phyloP scores from a whole-genome alignment of 1,140 invertebrate genomes.

The Maniola jurtina region DNA sequence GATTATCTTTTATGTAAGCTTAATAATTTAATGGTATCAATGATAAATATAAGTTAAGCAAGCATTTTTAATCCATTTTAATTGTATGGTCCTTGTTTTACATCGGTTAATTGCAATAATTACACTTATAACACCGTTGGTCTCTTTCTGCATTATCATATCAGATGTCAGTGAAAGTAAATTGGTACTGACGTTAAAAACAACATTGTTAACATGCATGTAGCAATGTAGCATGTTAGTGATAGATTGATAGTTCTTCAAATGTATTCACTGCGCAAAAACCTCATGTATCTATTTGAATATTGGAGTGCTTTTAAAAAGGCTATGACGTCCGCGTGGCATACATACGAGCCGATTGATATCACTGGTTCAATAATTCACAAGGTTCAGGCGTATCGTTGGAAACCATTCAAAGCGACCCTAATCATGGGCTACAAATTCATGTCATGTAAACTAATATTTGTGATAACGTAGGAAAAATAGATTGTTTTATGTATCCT shows the following conservation, averaged over 20 bases:
- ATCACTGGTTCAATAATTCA: slow-evolving; percentile 53
- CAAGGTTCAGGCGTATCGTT: not conserved
- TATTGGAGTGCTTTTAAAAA: slow-evolving; percentile 19
- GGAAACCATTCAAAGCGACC: not conserved
- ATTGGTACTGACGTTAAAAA: no score
- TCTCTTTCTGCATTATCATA: no score
- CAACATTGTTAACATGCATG: no score
- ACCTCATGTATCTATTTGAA: slow-evolving; percentile 29
- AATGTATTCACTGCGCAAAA: slow-evolving; percentile 14
- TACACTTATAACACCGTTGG: no score
- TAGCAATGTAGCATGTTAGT: no score
- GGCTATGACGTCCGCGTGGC: slow-evolving; percentile 36
- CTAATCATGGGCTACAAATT: not conserved
- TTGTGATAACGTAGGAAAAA: no score
- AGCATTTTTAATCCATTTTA: no score
- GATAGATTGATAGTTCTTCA: not conserved
- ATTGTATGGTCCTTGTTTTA: no score
- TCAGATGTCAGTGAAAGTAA: no score
- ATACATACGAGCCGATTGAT: slow-evolving; percentile 43
- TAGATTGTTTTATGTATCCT: no score
- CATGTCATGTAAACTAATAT: not conserved
- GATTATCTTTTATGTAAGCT: not conserved
- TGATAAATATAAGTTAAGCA: no score
- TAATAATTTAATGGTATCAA: not conserved
- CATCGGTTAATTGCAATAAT: no score